Percentiles rank a stretch among this genome's conserved stretches.
Conservation (phyloP, 2,888 invertebrate species). For the Eupithecia insigniata region DNA sequence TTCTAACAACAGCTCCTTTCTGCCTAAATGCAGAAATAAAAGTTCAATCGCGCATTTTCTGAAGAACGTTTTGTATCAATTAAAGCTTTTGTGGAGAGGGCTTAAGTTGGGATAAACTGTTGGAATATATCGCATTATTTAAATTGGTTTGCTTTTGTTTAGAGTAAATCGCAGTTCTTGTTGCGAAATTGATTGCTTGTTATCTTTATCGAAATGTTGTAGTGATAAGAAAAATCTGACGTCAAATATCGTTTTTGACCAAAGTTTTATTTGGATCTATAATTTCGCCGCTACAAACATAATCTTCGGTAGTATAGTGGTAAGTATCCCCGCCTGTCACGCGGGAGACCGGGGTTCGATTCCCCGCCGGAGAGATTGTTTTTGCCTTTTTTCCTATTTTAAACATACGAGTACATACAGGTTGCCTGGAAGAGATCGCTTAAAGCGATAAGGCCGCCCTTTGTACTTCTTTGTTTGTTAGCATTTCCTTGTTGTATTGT, state of each 20-base stretch:
- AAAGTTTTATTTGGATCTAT: not conserved
- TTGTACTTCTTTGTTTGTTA: too few relatives aligned
- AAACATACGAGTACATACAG: too few relatives aligned
- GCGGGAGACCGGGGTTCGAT: conserved; percentile 86
- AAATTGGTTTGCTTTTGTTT: not conserved
- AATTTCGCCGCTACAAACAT: not conserved
- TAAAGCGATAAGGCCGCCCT: too few relatives aligned
- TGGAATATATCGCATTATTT: not conserved
- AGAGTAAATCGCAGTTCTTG: not conserved
- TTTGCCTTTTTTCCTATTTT: conserved; percentile 20
- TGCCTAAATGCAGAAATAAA: conserved; percentile 31
- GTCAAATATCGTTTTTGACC: not conserved
- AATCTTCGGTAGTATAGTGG: conserved; percentile 84
- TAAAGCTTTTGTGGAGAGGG: conserved; percentile 13
- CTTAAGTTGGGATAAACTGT: not conserved
- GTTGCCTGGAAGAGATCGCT: too few relatives aligned
- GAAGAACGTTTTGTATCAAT: conserved; percentile 24
- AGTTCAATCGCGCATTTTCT: conserved; percentile 22
- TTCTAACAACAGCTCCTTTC: conserved; percentile 37
- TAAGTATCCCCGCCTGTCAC: conserved; percentile 85
- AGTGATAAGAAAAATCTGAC: not conserved
- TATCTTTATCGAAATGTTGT: not conserved
- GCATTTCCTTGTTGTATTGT: too few relatives aligned
- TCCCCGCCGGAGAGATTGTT: conserved; percentile 80
- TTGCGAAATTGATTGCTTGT: not conserved